phyloP scores from a whole-genome alignment of 2,888 invertebrate species.

The Zhengitettix transpicula region DNA sequence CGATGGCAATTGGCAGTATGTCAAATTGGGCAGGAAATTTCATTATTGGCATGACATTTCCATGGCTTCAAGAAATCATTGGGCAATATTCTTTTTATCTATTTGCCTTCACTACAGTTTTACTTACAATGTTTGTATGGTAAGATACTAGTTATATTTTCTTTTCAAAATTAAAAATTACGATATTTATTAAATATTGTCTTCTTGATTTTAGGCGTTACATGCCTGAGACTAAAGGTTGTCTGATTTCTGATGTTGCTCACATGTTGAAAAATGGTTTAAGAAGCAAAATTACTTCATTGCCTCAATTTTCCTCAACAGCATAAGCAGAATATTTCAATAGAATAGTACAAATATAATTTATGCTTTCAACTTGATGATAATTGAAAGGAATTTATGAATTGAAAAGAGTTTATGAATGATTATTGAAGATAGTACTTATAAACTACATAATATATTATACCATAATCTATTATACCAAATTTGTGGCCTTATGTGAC shows the following conservation, averaged over 20 bases:
- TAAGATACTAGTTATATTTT: slow-evolving; percentile 22
- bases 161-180: no score
- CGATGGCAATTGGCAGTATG: slow-evolving; percentile 74
- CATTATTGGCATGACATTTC: slow-evolving; percentile 64
- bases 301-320: not conserved
- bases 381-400: no score
- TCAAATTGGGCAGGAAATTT: slow-evolving; percentile 83
- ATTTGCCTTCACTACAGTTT: slow-evolving; percentile 40
- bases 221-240: slow-evolving; percentile 60
- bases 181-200: not conserved
- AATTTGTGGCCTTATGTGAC: no score
- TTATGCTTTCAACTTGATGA: no score
- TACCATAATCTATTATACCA: no score
- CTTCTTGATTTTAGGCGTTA: slow-evolving; percentile 33
- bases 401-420: no score
- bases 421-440: no score
- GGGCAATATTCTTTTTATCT: slow-evolving; percentile 61
- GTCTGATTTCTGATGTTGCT: slow-evolving; percentile 44
- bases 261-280: slow-evolving; percentile 45
- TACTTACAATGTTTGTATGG: slow-evolving; percentile 42
- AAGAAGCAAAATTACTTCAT: slow-evolving; percentile 4
- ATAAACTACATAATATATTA: no score
- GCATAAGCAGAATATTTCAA: no score
- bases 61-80: slow-evolving; percentile 39
- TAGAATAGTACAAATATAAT: no score